These are phyloP conservation scores for Neodiprion pinetum DNA, from an alignment of 1,140 invertebrate genomes.

Conservation along the genomic window DNA sequence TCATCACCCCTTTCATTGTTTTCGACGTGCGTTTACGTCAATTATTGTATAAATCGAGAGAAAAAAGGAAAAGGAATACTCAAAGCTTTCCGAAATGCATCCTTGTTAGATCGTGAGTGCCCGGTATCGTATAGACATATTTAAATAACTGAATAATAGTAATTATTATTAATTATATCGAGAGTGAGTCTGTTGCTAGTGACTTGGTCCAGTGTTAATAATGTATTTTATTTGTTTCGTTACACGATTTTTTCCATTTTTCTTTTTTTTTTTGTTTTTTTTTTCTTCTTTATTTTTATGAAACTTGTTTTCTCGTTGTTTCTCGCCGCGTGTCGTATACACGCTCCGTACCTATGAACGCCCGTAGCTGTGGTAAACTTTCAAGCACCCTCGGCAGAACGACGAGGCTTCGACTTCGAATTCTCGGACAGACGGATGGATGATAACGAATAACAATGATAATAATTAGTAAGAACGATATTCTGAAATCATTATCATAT, in stretches of 20 bases:
- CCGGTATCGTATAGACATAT: constrained; percentile 42
- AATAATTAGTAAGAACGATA: neutral
- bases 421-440: neutral
- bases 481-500: neutral
- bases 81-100: neutral
- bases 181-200: constrained; percentile 57
- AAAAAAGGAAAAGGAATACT: too few relatives aligned
- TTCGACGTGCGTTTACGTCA: too few relatives aligned
- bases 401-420: neutral
- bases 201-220: constrained; percentile 62
- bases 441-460: constrained; percentile 31
- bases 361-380: neutral
- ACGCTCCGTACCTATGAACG: constrained; percentile 54
- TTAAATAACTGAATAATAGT: constrained; percentile 38
- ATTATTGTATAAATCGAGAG: too few relatives aligned
- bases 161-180: constrained; percentile 46
- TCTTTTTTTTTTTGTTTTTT: constrained; percentile 58
- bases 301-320: constrained; percentile 54
- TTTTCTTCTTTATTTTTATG: constrained; percentile 49
- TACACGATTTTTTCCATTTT: constrained; percentile 43
- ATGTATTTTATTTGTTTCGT: constrained; percentile 65
- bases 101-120: constrained; percentile 39
- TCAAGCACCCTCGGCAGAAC: neutral
- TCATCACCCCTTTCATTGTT: too few relatives aligned
- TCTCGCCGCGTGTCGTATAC: constrained; percentile 57